These are phyloP conservation scores for Hydrotaea diabolus DNA, from an alignment of 2,888 invertebrate species.

Conservation along the genomic window DNA sequence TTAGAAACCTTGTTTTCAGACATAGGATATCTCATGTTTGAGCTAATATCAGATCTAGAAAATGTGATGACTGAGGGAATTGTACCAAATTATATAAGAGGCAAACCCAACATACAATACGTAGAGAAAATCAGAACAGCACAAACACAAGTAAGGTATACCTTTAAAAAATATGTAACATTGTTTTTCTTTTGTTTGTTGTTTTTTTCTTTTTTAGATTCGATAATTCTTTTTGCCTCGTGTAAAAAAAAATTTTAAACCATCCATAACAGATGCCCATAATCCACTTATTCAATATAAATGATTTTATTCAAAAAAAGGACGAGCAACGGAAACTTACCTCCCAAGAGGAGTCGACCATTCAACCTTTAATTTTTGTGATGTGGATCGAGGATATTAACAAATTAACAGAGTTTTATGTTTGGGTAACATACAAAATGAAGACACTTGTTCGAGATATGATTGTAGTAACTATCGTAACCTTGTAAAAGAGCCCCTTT, in stretches of 20 bases:
- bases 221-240: slow-evolving; percentile 12
- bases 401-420: slow-evolving; percentile 11
- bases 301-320: slow-evolving; percentile 41
- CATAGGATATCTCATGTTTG: slow-evolving; percentile 46
- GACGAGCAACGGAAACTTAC: slow-evolving; percentile 35
- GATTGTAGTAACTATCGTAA: slow-evolving; percentile 19
- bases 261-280: slow-evolving; percentile 23
- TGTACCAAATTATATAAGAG: slow-evolving; percentile 39
- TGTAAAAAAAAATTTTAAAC: slow-evolving; percentile 1
- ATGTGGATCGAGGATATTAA: neutral
- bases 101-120: slow-evolving; percentile 36
- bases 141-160: neutral
- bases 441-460: slow-evolving; percentile 30
- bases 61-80: slow-evolving; percentile 41
- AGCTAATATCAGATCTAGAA: slow-evolving; percentile 35
- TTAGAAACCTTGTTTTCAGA: slow-evolving; percentile 45
- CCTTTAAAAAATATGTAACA: neutral
- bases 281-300: slow-evolving; percentile 37
- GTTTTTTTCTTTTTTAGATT: neutral
- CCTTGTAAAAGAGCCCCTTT: too few species aligned
- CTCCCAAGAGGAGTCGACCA: slow-evolving; percentile 31
- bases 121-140: slow-evolving; percentile 1
- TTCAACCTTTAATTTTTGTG: slow-evolving; percentile 14
- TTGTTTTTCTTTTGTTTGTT: neutral
- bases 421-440: slow-evolving; percentile 29